Conservation (phyloP, 2,888 invertebrate genomes). For the Drosophila quinaria region DNA sequence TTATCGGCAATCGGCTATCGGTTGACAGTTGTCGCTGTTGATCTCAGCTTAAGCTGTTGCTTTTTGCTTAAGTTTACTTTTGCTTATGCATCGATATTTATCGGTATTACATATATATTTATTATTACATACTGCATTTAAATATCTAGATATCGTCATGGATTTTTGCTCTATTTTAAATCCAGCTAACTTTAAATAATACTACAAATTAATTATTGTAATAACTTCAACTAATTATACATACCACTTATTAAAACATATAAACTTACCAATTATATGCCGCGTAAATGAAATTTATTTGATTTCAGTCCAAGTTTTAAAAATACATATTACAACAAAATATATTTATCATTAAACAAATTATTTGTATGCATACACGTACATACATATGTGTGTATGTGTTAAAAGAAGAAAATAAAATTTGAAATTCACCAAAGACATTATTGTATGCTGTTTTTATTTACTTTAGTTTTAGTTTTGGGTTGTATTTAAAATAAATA, state of each 20-base stretch:
- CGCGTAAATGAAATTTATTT: slow-evolving; percentile 75
- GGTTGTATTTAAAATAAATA: slow-evolving; percentile 4
- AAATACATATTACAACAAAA: slow-evolving; percentile 33
- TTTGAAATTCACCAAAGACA: slow-evolving; percentile 46
- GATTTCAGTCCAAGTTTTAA: slow-evolving; percentile 78
- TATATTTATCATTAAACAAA: slow-evolving; percentile 31
- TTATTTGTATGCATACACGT: slow-evolving; percentile 38
- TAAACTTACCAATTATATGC: slow-evolving; percentile 37
- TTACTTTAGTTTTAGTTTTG: slow-evolving; percentile 49
- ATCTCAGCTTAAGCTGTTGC: slow-evolving; percentile 26
- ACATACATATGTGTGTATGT: slow-evolving; percentile 11
- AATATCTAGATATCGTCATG: slow-evolving; percentile 13
- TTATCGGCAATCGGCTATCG: slow-evolving; percentile 37
- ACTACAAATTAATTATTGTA: slow-evolving; percentile 38
- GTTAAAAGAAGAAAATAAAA: slow-evolving; percentile 46
- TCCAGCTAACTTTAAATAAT: slow-evolving; percentile 53
- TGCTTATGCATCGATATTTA: too few relatives aligned
- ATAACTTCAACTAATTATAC: slow-evolving; percentile 28
- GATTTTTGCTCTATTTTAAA: slow-evolving; percentile 44
- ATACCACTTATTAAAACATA: slow-evolving; percentile 26
- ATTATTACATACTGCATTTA: slow-evolving; percentile 20
- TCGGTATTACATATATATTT: background rate
- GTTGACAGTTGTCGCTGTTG: slow-evolving; percentile 29
- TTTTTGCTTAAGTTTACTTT: slow-evolving; percentile 21
- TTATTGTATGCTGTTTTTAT: slow-evolving; percentile 52